Percentiles rank a stretch among this genome's conserved stretches.
These are phyloP conservation scores for Harlomillsia oculata DNA, from an alignment of 1,140 invertebrate genomes.

Conservation along the genomic window DNA sequence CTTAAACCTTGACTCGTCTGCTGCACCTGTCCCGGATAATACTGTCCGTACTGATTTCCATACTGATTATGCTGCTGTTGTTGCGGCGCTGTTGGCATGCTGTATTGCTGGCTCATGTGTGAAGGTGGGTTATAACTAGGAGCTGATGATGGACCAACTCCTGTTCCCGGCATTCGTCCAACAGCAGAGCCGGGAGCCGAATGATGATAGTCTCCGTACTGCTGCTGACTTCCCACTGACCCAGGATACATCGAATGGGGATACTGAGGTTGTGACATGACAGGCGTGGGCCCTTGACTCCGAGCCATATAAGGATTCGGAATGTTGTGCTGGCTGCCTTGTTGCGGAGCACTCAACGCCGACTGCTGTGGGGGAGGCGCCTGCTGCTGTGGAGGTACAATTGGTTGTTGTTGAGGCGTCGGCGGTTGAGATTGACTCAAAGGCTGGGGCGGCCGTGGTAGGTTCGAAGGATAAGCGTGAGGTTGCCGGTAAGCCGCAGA, in stretches of 20 bases:
- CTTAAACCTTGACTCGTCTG: slow-evolving; percentile 6
- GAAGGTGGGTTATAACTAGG: slow-evolving; percentile 12
- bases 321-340: slow-evolving; percentile 35
- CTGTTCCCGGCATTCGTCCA: slow-evolving; percentile 7
- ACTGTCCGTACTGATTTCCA: slow-evolving; percentile 35
- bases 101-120: slow-evolving; percentile 30
- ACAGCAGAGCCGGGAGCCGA: slow-evolving; percentile 12
- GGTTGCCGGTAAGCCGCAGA: slow-evolving; percentile 31
- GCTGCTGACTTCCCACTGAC: slow-evolving; percentile 26
- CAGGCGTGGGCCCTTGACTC: slow-evolving; percentile 44
- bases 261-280: slow-evolving; percentile 40
- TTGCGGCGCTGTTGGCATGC: slow-evolving; percentile 22
- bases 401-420: slow-evolving; percentile 23
- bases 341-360: slow-evolving; percentile 27
- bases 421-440: neutral
- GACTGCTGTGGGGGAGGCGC: slow-evolving; percentile 31
- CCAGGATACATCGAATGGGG: slow-evolving; percentile 36
- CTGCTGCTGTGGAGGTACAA: slow-evolving; percentile 30
- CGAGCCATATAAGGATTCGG: slow-evolving; percentile 49
- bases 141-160: slow-evolving; percentile 8
- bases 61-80: slow-evolving; percentile 34
- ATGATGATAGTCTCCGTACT: slow-evolving; percentile 36
- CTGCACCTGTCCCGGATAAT: slow-evolving; percentile 31
- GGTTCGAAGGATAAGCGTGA: slow-evolving; percentile 29
- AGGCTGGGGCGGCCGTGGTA: slow-evolving; percentile 19